Conservation (phyloP, 1,140 invertebrate species). For the Drosophila erecta region DNA sequence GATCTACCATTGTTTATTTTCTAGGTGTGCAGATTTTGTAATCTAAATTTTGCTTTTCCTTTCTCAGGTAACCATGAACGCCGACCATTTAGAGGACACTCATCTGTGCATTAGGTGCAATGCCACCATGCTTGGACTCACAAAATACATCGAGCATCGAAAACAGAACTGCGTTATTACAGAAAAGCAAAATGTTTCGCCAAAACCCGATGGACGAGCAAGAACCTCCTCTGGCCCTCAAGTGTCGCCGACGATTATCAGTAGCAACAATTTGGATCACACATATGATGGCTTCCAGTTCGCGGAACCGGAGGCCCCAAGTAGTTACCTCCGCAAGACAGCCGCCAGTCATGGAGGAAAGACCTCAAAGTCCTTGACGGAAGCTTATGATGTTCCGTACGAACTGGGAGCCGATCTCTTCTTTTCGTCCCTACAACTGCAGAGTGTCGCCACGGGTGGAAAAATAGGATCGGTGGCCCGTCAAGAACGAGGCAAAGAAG, state of each 20-base stretch:
- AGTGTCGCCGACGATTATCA: conserved; percentile 55
- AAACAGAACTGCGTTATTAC: conserved; percentile 87
- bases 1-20: too few relatives aligned
- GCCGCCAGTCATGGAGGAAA: conserved; percentile 71
- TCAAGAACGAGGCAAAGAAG: conserved; percentile 28
- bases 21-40: not conserved
- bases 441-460: conserved; percentile 88
- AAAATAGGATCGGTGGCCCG: conserved; percentile 66
- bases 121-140: conserved; percentile 90
- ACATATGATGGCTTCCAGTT: conserved; percentile 74
- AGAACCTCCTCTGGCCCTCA: conserved; percentile 37
- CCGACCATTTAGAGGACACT: conserved; percentile 90
- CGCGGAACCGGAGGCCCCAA: conserved; percentile 84
- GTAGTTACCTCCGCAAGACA: conserved; percentile 61
- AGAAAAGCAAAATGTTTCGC: conserved; percentile 16
- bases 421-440: conserved; percentile 93
- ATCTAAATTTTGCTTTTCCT: not conserved
- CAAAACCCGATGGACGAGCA: not conserved
- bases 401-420: conserved; percentile 92
- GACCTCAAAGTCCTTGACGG: conserved; percentile 65
- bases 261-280: conserved; percentile 51
- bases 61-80: conserved; percentile 78
- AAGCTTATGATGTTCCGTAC: conserved; percentile 84
- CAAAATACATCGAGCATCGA: conserved; percentile 93
- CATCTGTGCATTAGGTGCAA: conserved; percentile 95